Conservation (phyloP, 2,888 invertebrate genomes). For the Lasius fuliginosus region DNA sequence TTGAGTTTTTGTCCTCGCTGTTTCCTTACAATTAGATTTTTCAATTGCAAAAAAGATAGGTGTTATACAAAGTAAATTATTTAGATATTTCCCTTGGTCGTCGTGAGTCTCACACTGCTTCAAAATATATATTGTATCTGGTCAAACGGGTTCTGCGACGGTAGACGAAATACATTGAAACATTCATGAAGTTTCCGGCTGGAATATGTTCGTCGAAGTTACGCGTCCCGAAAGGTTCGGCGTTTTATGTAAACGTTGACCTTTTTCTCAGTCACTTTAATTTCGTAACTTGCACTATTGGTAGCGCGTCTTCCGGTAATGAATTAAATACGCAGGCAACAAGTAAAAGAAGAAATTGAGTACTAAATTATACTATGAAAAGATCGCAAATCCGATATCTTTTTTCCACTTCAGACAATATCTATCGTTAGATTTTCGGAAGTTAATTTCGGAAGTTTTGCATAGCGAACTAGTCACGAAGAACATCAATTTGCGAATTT, state of each 20-base stretch:
- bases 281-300: not conserved
- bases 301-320: not conserved
- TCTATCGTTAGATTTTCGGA: constrained; percentile 30
- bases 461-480: constrained; percentile 22
- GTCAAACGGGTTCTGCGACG: constrained; percentile 23
- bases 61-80: constrained; percentile 69
- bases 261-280: not conserved
- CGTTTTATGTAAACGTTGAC: constrained; percentile 1
- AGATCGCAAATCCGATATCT: not conserved
- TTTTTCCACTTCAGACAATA: not conserved
- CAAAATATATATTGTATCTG: constrained; percentile 28
- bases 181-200: constrained; percentile 47
- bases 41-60: constrained; percentile 39
- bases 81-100: constrained; percentile 58
- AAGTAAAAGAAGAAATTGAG: constrained; percentile 7
- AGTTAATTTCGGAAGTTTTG: constrained; percentile 17
- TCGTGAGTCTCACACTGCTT: not conserved
- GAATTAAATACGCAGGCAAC: not conserved
- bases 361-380: not conserved
- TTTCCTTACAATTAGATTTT: constrained; percentile 12
- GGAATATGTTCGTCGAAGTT: constrained; percentile 26
- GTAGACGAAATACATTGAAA: constrained; percentile 50
- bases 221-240: constrained; percentile 12
- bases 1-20: constrained; percentile 44
- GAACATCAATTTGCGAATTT: constrained; percentile 23